Conservation (phyloP, 2,797 vertebrate species). For the Danio choprae region DNA sequence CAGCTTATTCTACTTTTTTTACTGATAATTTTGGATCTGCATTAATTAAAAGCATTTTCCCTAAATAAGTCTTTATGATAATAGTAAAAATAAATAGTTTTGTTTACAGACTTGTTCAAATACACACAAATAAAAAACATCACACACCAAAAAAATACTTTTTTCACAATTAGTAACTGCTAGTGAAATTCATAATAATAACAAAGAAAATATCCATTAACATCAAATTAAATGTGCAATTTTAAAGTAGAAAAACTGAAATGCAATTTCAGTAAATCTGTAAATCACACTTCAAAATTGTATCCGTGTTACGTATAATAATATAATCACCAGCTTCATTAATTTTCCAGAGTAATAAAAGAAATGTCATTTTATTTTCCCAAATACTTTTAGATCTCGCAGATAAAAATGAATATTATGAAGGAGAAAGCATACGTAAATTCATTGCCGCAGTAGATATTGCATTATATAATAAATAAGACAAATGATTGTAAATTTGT, state of each 20-base stretch:
- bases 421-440: background rate
- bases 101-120: too few relatives aligned
- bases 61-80: background rate
- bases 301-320: too few relatives aligned
- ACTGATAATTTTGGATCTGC: background rate
- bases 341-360: background rate
- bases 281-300: too few relatives aligned
- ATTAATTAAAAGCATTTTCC: background rate
- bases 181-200: too few relatives aligned
- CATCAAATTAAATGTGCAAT: too few relatives aligned
- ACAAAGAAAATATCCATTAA: too few relatives aligned
- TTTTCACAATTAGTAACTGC: too few relatives aligned
- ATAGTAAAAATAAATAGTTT: too few relatives aligned
- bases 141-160: too few relatives aligned
- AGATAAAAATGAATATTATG: background rate
- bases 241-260: too few relatives aligned
- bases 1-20: background rate
- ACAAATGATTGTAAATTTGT: conserved; percentile 2
- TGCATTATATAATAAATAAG: background rate
- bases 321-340: background rate
- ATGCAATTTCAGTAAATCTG: too few relatives aligned
- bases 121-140: too few relatives aligned
- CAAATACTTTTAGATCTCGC: background rate
- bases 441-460: background rate
- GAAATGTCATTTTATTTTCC: background rate